Conservation (phyloP, 2,888 invertebrate genomes). For the Lithosia quadra region DNA sequence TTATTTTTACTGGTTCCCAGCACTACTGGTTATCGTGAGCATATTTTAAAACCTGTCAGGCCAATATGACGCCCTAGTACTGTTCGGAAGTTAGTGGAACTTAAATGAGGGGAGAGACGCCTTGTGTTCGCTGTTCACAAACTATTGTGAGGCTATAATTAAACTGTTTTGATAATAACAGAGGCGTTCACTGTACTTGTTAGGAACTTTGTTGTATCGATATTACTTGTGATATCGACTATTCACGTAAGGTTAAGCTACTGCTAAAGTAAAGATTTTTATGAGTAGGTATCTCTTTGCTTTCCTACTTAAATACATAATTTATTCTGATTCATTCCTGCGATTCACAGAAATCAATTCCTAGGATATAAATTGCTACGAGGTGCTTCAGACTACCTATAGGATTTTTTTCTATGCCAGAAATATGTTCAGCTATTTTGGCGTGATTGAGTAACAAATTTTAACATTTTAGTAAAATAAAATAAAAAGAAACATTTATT, state of each 20-base stretch:
- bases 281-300: too few species aligned
- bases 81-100: conserved; percentile 73
- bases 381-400: too few species aligned
- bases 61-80: conserved; percentile 76
- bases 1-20: conserved; percentile 52
- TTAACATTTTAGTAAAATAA: background rate
- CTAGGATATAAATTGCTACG: background rate
- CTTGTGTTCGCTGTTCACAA: conserved; percentile 67
- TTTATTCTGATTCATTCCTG: background rate
- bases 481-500: background rate
- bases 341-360: background rate
- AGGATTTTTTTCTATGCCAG: background rate
- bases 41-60: conserved; percentile 84
- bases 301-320: too few species aligned
- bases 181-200: conserved; percentile 45
- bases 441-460: background rate
- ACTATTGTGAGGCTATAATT: conserved; percentile 61
- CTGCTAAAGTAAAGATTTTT: background rate
- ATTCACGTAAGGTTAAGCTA: conserved; percentile 9
- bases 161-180: conserved; percentile 53
- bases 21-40: conserved; percentile 65
- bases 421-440: background rate
- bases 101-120: conserved; percentile 77
- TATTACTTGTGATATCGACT: conserved; percentile 28
- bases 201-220: conserved; percentile 31